Base-by-base conservation (phyloP, 2,113 vertebrate genomes). In the Varanus salvator region DNA sequence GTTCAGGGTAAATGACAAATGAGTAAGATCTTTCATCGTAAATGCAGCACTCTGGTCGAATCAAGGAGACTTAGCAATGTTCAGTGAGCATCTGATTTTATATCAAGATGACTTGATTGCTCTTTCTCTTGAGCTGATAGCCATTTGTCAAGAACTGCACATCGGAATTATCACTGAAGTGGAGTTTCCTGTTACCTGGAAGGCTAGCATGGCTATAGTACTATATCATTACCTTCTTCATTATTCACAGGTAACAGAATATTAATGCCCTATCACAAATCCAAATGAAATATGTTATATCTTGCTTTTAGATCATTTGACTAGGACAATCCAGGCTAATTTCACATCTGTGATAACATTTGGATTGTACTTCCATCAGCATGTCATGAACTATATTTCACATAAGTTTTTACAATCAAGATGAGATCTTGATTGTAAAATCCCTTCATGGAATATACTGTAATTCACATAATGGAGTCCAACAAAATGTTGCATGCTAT, bases 31-130 rank as follows among this genome's bases (percentile, higher is more conserved):
- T 94, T 91, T 92, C 91, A 89, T 84, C 91, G 92, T 91, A 92
- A 90, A 85, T 75, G 69, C 82, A 78, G 68, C 81, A 88, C 21
- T 68, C 91, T 8, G 21, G 75, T 60, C 93, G 94, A 90, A 96
- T 93, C 94, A 96, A 94, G 93, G 93, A 78, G 75, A 93, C 27
- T 44, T 34, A 84, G 84, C 80, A 94, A 93, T 87, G n/a, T 80
- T 86, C 52, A 75, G 11, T 80, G 77, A 8, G 6, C 27, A 83
- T 68, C 0, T 0, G 0, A 8, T 80, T 92, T 92, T 25, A 5
- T 44, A 48, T 72, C 64, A 82, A 1, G 0, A 0, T 50, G 69
- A 25, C 66, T 23, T 86, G 68, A 57, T 60, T 83, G 64, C 19
- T 2, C 0, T 85, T 34, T 77, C n/a, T 76, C 50, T 86, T 0